A percentile compares a stretch with the other conserved stretches of the same genome.
phyloP scores from a whole-genome alignment of 2,113 vertebrate genomes.

The Fulica atra region DNA sequence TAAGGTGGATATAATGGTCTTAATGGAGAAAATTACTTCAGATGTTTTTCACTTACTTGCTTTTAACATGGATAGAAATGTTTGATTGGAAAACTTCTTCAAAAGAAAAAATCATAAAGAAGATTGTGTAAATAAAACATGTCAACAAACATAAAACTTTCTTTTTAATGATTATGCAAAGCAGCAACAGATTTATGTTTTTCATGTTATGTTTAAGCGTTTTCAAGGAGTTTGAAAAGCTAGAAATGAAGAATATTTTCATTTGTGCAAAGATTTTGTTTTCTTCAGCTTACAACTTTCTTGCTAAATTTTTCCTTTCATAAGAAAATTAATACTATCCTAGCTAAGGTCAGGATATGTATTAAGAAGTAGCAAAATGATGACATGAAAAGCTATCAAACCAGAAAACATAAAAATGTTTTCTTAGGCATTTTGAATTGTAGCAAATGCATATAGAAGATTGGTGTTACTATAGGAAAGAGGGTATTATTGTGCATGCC shows the following conservation, averaged over 20 bases:
- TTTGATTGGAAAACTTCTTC: background rate
- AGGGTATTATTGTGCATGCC: background rate
- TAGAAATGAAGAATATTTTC: background rate
- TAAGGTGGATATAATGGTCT: background rate
- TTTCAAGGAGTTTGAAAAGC: background rate
- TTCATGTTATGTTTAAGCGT: background rate
- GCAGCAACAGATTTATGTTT: accelerated
- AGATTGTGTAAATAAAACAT: background rate
- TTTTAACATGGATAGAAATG: background rate
- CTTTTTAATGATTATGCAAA: background rate
- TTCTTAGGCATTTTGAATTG: background rate
- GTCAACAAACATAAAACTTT: background rate
- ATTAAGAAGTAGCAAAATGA: background rate
- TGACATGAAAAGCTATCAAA: background rate
- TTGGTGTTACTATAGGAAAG: background rate
- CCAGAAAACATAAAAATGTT: background rate
- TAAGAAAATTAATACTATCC: no score
- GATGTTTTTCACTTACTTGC: background rate
- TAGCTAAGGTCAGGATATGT: no score
- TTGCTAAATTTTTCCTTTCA: background rate
- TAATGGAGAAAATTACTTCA: background rate
- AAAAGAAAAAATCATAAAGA: background rate
- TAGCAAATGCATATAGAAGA: background rate
- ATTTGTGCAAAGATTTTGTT: background rate
- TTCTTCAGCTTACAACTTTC: background rate